phyloP scores from a whole-genome alignment of 2,888 invertebrate species.

The Drosophila subquinaria region DNA sequence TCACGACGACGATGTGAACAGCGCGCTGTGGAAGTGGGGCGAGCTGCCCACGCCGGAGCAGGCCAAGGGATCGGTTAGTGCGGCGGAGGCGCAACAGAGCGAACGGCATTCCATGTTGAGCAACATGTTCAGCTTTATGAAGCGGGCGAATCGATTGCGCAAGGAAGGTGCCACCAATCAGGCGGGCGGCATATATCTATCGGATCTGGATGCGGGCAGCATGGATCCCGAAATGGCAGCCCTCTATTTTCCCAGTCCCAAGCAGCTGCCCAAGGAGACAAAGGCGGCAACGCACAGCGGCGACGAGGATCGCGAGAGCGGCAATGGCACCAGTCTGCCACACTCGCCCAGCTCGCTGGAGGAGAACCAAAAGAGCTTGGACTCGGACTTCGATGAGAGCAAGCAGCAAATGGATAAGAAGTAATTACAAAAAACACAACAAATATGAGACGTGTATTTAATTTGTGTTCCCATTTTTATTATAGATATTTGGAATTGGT shows the following conservation, averaged over 20 bases:
- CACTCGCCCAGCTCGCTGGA: conserved; percentile 95
- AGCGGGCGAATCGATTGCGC: conserved; percentile 89
- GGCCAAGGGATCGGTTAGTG: conserved; percentile 65
- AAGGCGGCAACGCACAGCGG: conserved; percentile 75
- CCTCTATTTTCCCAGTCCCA: conserved; percentile 91
- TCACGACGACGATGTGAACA: conserved; percentile 75
- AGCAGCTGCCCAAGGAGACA: conserved; percentile 52
- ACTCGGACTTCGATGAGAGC: conserved; percentile 94
- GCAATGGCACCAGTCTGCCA: conserved; percentile 97
- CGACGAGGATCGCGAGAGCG: conserved; percentile 98
- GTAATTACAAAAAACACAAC: conserved; percentile 79
- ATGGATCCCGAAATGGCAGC: conserved; percentile 97
- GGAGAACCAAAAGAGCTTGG: conserved; percentile 92
- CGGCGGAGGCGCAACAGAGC: conserved; percentile 64
- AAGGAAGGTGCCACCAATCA: conserved; percentile 85
- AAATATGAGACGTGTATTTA: not conserved
- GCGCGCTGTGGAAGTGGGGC: conserved; percentile 94
- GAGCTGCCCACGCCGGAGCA: conserved; percentile 89
- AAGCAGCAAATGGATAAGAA: conserved; percentile 86
- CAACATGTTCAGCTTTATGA: conserved; percentile 97
- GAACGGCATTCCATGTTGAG: conserved; percentile 91
- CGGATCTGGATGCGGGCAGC: conserved; percentile 93
- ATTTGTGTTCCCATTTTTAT: not conserved
- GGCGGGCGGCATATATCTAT: conserved; percentile 94
- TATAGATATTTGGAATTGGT: conserved; percentile 87